Percentiles rank a stretch among this genome's conserved stretches.
Conservation (phyloP, 2,888 invertebrate genomes). For the Epinotia ramella region DNA sequence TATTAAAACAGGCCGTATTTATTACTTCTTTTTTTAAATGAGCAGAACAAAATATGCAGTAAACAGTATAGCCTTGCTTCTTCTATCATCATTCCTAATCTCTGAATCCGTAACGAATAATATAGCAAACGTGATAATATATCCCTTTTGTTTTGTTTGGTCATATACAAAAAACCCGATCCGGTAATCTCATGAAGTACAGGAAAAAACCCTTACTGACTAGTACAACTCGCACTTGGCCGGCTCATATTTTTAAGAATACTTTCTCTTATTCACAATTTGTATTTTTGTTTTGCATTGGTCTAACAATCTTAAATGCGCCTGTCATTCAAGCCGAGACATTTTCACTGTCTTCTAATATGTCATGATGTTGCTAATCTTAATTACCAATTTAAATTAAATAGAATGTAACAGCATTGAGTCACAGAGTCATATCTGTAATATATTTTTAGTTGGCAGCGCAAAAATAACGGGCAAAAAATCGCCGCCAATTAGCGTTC, state of each 20-base stretch:
- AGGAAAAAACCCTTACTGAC: constrained; percentile 15
- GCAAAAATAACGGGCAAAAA: constrained; percentile 63
- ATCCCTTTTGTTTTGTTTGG: not conserved
- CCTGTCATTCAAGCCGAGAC: constrained; percentile 68
- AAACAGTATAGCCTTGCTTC: too few species aligned
- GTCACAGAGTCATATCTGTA: constrained; percentile 68
- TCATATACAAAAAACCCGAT: too few species aligned
- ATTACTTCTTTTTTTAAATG: too few species aligned
- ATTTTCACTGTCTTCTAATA: constrained; percentile 72
- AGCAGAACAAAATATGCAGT: too few species aligned
- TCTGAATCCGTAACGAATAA: too few species aligned
- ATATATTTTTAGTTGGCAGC: constrained; percentile 64
- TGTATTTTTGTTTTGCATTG: constrained; percentile 60
- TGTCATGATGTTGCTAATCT: constrained; percentile 73
- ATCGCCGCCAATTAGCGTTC: constrained; percentile 65
- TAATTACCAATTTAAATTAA: constrained; percentile 72
- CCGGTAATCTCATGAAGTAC: too few species aligned
- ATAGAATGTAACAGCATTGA: constrained; percentile 66
- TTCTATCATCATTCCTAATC: too few species aligned
- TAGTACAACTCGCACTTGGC: constrained; percentile 35
- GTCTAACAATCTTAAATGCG: constrained; percentile 68
- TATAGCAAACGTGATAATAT: not conserved
- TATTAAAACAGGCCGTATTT: too few species aligned
- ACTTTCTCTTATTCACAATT: constrained; percentile 78
- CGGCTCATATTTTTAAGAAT: constrained; percentile 58